Base-by-base conservation (phyloP, 2,797 vertebrate genomes). In the Melanotaenia trifasciata region DNA sequence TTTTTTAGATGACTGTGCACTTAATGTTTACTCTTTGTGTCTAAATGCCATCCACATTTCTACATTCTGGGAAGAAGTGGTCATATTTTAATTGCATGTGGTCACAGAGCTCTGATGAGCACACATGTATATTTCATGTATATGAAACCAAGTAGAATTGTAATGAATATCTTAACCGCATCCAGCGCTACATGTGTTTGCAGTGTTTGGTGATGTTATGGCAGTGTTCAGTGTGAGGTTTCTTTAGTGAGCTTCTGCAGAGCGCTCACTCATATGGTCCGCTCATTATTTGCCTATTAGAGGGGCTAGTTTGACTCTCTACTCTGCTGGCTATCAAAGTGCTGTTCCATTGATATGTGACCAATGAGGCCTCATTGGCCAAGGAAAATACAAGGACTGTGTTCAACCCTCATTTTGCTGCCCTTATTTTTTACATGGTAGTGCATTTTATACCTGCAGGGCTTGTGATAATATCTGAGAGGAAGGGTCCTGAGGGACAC, bases 201-300 rank as follows among this genome's bases (percentile, higher is more conserved):
- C 65, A 58, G 1, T 58, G 71, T 86, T 64, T 77, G 67, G 64
- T 18, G 2, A 16, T 36, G 38, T 26, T 58, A 68, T 86, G 70
- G 84, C 76, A 65, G 76, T 58, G 72, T 89, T 87, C 74, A 75
- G 30, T 72, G 77, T 74, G 26, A 76, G 69, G 57, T 76, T 76
- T 85, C 68, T 66, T 67, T 62, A 76, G 60, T 64, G 74, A 84
- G 76, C 74, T 68, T 85, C 74, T 60, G 70, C 67, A 45, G 33
- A 71, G 77, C 70, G 78, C 64, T 80, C 83, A 77, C 84, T 79
- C 79, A 89, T 90, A 83, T 76, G 69, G 57, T 64, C 66, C 3
- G 54, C 84, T 93, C 78, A 92, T 93, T 94, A 93, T 90, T 86
- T 85, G 74, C 73, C 76, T 32, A 80, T 93, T 91, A 89, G 89